Evolutionary conservation across 1,140 invertebrate species (phyloP).

Genomic region (Caenorhabditis elegans): WBcel235 BX284604.4:15265501-15266000

Average conservation of each 20-base stretch:
- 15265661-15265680: no score
- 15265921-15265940: slow-evolving; percentile 11
- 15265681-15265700: no score
- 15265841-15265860: slow-evolving; percentile 37
- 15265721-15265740: no score
- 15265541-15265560: background rate
- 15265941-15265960: slow-evolving; percentile 41
- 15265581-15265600: slow-evolving; percentile 17
- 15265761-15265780: background rate
- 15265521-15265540: background rate
- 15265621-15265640: no score
- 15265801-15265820: slow-evolving; percentile 48
- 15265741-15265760: no score
- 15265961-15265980: slow-evolving; percentile 9
- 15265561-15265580: background rate
- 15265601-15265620: background rate
- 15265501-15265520: background rate
- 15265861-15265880: slow-evolving; percentile 37
- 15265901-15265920: slow-evolving; percentile 30
- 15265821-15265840: slow-evolving; percentile 45
- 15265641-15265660: no score
- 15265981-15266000: background rate
- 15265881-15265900: slow-evolving; percentile 31
- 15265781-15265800: slow-evolving; percentile 38
- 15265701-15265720: no score